phyloP scores from a whole-genome alignment of 2,113 vertebrate genomes.

The Menura novaehollandiae region DNA sequence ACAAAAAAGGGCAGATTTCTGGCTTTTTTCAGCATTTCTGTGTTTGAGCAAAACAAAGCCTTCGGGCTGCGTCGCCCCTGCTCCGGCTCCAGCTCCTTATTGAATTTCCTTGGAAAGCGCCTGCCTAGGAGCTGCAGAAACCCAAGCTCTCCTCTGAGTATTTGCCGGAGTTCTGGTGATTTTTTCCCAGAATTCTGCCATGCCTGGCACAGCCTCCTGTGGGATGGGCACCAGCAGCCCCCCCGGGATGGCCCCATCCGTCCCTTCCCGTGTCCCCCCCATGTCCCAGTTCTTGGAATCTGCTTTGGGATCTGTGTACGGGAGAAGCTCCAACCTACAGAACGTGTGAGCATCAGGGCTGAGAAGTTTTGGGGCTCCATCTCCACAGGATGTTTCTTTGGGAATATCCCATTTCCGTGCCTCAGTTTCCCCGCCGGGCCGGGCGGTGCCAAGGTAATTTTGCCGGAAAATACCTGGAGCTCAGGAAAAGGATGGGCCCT shows the following conservation, averaged over 20 bases:
- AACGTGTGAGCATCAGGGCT: not conserved
- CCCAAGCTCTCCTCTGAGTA: not conserved
- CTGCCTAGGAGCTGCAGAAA: conserved; percentile 11
- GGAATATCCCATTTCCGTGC: not conserved
- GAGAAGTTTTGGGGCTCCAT: not conserved
- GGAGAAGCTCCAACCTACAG: not conserved
- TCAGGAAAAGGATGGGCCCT: not conserved
- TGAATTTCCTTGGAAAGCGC: conserved; percentile 59
- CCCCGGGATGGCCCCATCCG: not conserved
- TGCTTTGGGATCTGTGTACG: not conserved
- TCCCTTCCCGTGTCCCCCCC: accelerated
- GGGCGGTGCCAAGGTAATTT: accelerated
- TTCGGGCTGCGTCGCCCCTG: not conserved
- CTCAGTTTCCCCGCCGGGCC: accelerated
- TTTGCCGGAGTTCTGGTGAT: not conserved
- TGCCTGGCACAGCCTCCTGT: not conserved
- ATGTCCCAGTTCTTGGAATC: accelerated
- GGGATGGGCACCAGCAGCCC: not conserved
- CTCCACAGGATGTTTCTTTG: accelerated
- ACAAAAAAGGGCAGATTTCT: not conserved
- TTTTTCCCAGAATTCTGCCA: not conserved
- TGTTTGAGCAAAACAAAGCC: conserved; percentile 28
- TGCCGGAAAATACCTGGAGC: not conserved
- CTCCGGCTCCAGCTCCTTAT: conserved; percentile 18
- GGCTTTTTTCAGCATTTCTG: not conserved